A percentile compares a stretch with the other conserved stretches of the same genome.
These are phyloP conservation scores for Daphoenositta chrysoptera DNA, from an alignment of 2,113 vertebrate genomes.

Conservation along the genomic window DNA sequence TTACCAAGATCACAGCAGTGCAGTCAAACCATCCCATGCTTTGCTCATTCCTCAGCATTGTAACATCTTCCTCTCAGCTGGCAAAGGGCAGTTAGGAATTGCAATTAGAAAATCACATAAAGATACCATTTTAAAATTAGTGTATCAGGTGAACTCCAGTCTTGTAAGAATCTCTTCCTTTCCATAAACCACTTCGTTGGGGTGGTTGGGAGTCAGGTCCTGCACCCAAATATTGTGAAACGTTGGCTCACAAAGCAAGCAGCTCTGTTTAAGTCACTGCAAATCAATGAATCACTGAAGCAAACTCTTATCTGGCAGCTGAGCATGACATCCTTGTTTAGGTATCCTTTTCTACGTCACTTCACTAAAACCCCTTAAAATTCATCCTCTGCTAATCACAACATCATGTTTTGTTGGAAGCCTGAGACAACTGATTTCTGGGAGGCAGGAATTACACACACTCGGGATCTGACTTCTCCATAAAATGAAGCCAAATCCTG, in stretches of 20 bases:
- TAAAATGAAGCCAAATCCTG: not conserved
- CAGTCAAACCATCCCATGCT: not conserved
- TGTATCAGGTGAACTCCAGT: not conserved
- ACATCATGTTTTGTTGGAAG: not conserved
- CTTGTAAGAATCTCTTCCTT: not conserved
- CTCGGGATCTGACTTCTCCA: not conserved
- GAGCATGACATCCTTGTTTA: not conserved
- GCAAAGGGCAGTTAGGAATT: not conserved
- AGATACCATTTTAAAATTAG: not conserved
- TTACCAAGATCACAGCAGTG: not conserved
- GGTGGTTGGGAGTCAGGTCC: not conserved
- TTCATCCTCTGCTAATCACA: not conserved
- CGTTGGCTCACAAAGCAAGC: not conserved
- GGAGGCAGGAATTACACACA: not conserved
- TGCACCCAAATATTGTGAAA: not conserved
- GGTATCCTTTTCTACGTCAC: not conserved
- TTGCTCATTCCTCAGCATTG: not conserved
- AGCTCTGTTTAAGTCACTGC: not conserved
- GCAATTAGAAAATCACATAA: not conserved
- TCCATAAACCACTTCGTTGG: not conserved
- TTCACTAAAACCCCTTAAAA: not conserved
- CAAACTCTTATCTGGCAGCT: not conserved
- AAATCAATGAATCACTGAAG: not conserved
- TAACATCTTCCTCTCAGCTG: not conserved
- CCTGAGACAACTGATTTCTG: not conserved